phyloP scores from a whole-genome alignment of 2,113 vertebrate genomes.

The Choloepus hoffmanni region DNA sequence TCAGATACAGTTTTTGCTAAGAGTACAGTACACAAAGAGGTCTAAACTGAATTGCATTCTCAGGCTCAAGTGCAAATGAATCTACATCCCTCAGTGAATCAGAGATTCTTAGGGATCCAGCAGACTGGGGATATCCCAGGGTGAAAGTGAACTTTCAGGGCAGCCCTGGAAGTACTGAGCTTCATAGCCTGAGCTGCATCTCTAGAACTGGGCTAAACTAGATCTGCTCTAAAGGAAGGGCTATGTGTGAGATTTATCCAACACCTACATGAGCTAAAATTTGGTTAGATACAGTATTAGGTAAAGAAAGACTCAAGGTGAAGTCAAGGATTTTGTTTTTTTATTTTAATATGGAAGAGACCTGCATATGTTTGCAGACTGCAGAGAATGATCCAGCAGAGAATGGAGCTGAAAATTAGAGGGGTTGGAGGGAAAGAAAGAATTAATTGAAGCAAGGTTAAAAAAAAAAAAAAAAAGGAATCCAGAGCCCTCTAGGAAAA shows the following conservation, averaged over 20 bases:
- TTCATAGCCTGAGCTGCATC: background rate
- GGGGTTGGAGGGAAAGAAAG: background rate
- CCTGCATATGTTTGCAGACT: background rate
- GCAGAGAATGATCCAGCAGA: background rate
- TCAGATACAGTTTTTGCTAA: background rate
- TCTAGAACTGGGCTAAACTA: conserved; percentile 20
- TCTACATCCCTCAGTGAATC: background rate
- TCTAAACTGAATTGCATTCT: background rate
- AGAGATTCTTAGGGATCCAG: background rate
- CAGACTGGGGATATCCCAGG: background rate
- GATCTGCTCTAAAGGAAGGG: background rate
- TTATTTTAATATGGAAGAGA: background rate
- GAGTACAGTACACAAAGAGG: background rate
- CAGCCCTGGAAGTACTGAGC: background rate
- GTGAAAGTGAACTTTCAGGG: background rate
- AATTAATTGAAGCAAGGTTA: background rate
- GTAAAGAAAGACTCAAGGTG: background rate
- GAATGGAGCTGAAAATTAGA: conserved; percentile 35
- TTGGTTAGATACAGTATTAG: background rate
- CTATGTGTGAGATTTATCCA: background rate
- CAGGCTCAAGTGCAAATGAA: conserved; percentile 36
- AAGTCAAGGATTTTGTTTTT: background rate
- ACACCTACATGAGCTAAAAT: background rate
- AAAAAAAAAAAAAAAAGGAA: background rate
- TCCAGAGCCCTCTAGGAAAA: background rate